Evolutionary conservation across 2,888 invertebrate species (phyloP), one percentile per base, ranked within the genome.

Genomic region (Crocallis elinguaria): DNA sequence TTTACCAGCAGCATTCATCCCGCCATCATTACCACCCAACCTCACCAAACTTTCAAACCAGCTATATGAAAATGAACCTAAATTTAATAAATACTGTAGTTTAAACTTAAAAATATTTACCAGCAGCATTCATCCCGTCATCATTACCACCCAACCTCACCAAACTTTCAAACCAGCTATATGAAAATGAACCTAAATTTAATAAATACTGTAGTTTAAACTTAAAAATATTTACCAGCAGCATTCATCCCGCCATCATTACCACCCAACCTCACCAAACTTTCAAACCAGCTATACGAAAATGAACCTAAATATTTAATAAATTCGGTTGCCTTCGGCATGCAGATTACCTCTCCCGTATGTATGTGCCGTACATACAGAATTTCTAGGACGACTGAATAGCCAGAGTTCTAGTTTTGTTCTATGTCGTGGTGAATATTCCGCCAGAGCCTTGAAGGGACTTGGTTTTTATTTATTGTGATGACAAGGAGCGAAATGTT

Each of bases 251-350:
- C 25, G 42, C 30, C 21, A 4, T 30, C 13, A 21, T 13, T 32
- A 0, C 12, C 13, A 13, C 21, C 29, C n/a, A 32, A 37, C 50
- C 50, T n/a, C 33, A 37, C 25, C n/a, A 19, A 43, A 35, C 43
- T 38, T 41, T 41, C 9, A 8, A 21, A 43, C 17, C 19, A 19
- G 32, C n/a, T 49, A 43, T 19, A 33, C 23, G 19, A 53, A 52
- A 57, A 30, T 43, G 19, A 11, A 38, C 55, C 49, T 57, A 57
- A 62, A 52, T 50, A 17, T 29, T 49, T 55, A 49, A 52, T 11
- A 0, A 1, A 9, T 42, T 35, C n/a, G 38, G 55, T 52, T 21
- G 29, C 48, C 35, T 53, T 43, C 38, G 12, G 57, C 38, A 42
- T 44, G 53, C 29, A 41, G 43, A 51, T 48, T 35, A 12, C 14